Base-by-base conservation (phyloP, 2,797 vertebrate genomes). In the Sebastes hubbsi region DNA sequence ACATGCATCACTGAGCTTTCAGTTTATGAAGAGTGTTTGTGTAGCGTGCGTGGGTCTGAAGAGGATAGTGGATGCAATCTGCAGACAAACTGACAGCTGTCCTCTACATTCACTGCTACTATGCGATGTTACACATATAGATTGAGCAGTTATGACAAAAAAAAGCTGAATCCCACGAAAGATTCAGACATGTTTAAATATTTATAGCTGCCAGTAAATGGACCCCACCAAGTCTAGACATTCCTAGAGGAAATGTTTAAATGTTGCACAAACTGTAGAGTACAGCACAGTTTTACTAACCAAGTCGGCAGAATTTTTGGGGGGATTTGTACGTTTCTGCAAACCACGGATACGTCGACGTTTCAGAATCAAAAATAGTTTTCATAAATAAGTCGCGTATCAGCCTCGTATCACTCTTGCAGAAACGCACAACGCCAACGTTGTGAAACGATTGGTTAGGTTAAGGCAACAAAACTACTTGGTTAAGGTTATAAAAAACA, bases 11-110 rank as follows among this genome's bases (percentile, higher is more conserved):
- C 14, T 55, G 1, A 63, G 60, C 66, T 65, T 56, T 52, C 7
- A 20, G 5, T 36, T 64, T 11, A 20, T 13, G 68, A 29, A 38
- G 49, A 11, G 25, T 20, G 25, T 38, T 10, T 61, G 24, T 18
- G 10, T 12, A 38, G 16, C 9, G 18, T n/a, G 12, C 14, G 6
- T 22, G 7, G 29, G 61, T 71, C 13, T 67, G 30, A 32, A n/a
- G 63, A 60, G 71, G 70, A 72, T 20, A 34, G 59, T 18, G 63
- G 36, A 32, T 20, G 6, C 6, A 52, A 62, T 54, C 63, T 73
- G 64, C 54, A 73, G 59, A 65, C 18, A 72, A 38, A 73, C 24
- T 20, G 72, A 69, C 82, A 10, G 58, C 61, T 75, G 56, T 63
- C 60, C 18, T 6, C 24, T 13, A 8, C 27, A 22, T 5, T 63